Conservation (phyloP, 2,888 invertebrate genomes). For the Sisyra nigra region DNA sequence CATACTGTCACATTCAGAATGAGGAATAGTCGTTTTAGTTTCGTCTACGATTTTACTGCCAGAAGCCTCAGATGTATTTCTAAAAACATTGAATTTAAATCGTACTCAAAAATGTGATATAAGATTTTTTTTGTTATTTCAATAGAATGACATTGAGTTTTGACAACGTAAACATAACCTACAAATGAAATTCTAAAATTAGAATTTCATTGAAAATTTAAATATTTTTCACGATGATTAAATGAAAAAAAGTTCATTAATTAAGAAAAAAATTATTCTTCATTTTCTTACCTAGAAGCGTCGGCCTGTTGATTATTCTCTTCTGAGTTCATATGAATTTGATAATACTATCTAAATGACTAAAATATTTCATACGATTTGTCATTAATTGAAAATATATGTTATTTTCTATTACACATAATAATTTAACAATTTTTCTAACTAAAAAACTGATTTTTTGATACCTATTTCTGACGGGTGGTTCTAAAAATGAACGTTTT, state of each 20-base stretch:
- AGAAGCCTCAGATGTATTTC: slow-evolving; percentile 28
- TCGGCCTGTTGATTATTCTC: slow-evolving; percentile 28
- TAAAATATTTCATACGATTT: no score
- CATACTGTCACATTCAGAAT: slow-evolving; percentile 42
- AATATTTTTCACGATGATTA: background rate
- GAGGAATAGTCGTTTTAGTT: slow-evolving; percentile 16
- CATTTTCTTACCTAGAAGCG: slow-evolving; percentile 30
- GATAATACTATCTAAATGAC: no score
- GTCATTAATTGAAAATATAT: no score
- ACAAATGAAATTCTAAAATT: slow-evolving; percentile 4
- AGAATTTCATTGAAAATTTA: background rate
- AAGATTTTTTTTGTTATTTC: background rate
- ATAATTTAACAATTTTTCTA: no score
- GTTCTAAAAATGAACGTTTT: no score
- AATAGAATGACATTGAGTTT: slow-evolving; percentile 14
- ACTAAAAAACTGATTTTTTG: no score
- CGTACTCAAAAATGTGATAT: background rate
- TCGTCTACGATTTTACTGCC: slow-evolving; percentile 18
- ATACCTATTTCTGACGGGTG: no score
- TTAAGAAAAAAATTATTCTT: slow-evolving; percentile 5
- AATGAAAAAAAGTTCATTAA: background rate
- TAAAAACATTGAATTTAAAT: slow-evolving; percentile 12
- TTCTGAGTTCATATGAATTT: slow-evolving; percentile 17
- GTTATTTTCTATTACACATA: no score
- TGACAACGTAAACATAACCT: slow-evolving; percentile 12